Evolutionary conservation across 2,797 vertebrate genomes (phyloP), one percentile per base, ranked within the genome.

Genomic region (Poeciliopsis gracilis): DNA sequence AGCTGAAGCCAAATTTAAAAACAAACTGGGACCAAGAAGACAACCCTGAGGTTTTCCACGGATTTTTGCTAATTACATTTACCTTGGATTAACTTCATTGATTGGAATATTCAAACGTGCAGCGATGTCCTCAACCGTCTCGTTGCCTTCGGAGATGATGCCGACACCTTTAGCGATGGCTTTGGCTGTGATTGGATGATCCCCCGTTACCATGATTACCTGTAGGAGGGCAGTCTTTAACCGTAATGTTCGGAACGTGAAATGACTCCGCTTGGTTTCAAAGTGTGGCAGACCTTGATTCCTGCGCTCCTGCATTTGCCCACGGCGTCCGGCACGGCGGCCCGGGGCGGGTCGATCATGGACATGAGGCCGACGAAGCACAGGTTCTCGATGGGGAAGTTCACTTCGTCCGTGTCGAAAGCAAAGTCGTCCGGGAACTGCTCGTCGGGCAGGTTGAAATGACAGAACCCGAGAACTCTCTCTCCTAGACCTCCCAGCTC

Each of bases 141-240:
- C 98, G 0, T 98, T 99, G 86, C 98, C 98, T 83, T 99, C 98
- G 0, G 98, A 99, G 95, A 99, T 99, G 90, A 99, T 99, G 25
- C 98, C 98, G 0, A 99, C 98, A 55, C 98, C 98, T 82, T 98
- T 99, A 53, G 98, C 98, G 70, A 99, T 99, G 81, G 98, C 98
- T 93, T 99, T 99, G 30, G 98, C 98, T 82, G 98, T 99, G 95
- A 99, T 99, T 0, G 98, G 98, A 93, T 99, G 98, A 94, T 99
- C 98, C 87, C 98, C 98, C 2, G 98, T 99, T 45, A 99, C 98
- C 98, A 99, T 99, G 90, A 99, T 99, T 71, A 99, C 98, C 98
- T 99, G 82, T 1, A 9, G 30, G 59, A 45, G 8, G 33, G 10
- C 61, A 2, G 16, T 23, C 73, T 45, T 70, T 2, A 38, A 38